Evolutionary conservation across 2,888 invertebrate genomes (phyloP), one percentile per base, ranked within the genome.

Genomic region (Hirtodrosophila cameraria): DNA sequence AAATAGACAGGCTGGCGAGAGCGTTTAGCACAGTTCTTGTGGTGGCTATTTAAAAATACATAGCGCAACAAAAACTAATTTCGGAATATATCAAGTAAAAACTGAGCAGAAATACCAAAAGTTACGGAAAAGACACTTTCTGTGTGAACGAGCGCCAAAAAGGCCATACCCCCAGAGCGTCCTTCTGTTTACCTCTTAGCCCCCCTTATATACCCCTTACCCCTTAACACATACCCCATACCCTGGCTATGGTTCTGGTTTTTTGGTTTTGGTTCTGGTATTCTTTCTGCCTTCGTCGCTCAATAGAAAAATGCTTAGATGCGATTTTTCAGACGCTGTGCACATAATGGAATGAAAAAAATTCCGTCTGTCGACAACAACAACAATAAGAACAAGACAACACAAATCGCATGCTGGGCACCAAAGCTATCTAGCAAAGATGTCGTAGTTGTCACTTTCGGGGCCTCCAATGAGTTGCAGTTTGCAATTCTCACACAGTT

Each of bases 311-410:
- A 79, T 84, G 73, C 84, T 84, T 84, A 84, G 79, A 84, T 84
- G 84, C 84, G 74, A 82, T 77, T 77, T 67, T 43, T 75, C 71
- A 63, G 50, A 59, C 55, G 70, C 57, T 78, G 87, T 87, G 88
- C 81, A 79, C 83, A 88, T 88, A 88, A 88, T 89, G 89, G 89
- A 89, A 89, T 89, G 88, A 89, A 89, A 84, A 88, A 88, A 88
- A 88, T 88, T 89, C 88, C 88, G 89, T 88, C 85, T 76, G 81
- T 72, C 78, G 70, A 55, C 71, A 83, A 62, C 78, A 72, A 75
- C 73, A 81, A 27, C 45, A 62, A 35, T 18, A 49, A 28, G 18
- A 61, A 11, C 12, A 55, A 15, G 43, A 62, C 38, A 41, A 11
- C 35, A 35, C 50, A 69, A 75, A 74, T 67, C 59, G 76, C 77